Conservation (phyloP, 2,888 invertebrate genomes). For the Drosophila aldrichi region DNA sequence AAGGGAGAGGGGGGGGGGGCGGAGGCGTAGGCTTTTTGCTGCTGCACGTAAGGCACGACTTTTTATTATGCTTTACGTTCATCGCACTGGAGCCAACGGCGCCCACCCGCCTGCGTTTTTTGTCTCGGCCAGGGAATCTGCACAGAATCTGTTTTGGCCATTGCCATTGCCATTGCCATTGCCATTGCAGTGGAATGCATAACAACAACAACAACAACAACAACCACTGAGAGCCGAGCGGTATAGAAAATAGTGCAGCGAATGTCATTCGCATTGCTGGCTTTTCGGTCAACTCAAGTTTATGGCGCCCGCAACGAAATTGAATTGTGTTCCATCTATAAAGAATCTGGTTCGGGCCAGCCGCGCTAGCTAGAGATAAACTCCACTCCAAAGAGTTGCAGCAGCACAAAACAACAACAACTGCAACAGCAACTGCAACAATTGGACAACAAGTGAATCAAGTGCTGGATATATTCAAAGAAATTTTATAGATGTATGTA, state of each 20-base stretch:
- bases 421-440: not conserved
- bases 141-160: constrained; percentile 66
- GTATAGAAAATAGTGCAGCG: constrained; percentile 69
- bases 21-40: constrained; percentile 24
- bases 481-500: not conserved
- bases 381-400: constrained; percentile 22
- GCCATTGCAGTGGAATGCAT: constrained; percentile 72
- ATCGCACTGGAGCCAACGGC: constrained; percentile 72
- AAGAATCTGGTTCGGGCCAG: constrained; percentile 40
- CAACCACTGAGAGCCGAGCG: constrained; percentile 15
- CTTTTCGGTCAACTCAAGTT: constrained; percentile 56
- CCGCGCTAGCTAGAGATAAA: constrained; percentile 41
- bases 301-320: constrained; percentile 67
- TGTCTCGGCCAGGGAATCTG: constrained; percentile 66
- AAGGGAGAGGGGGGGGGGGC: not conserved
- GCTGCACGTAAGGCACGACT: constrained; percentile 80
- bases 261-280: constrained; percentile 74
- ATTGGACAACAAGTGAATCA: constrained; percentile 19
- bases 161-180: constrained; percentile 71
- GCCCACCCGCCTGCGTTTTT: constrained; percentile 79
- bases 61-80: constrained; percentile 79
- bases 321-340: constrained; percentile 54
- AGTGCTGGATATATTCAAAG: not conserved
- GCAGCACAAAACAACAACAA: not conserved
- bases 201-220: constrained; percentile 60